Evolutionary conservation across 2,888 invertebrate genomes (phyloP), one percentile per base, ranked within the genome.

Genomic region (Ornithoptera priamus): DNA sequence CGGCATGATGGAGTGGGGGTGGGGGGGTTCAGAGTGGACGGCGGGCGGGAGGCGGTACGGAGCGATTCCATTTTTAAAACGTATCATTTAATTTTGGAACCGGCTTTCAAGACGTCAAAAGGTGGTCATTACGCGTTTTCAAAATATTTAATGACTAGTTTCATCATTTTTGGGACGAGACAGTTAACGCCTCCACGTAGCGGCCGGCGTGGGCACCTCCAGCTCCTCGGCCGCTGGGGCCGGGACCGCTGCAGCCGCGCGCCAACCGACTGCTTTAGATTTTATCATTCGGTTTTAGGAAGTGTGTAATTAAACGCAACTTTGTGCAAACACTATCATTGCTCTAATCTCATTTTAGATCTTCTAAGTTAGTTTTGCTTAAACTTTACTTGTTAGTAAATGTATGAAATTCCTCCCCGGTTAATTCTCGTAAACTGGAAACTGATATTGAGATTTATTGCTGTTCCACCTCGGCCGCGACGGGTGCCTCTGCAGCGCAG

Each of bases 61-160:
- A 89, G 88, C 90, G 90, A 92, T 92, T 92, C 90, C 92, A 92
- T 91, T 92, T 92, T 92, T 90, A 88, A 92, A 92, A 92, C 90
- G 90, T 92, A 92, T 92, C 89, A 92, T 92, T 92, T 92, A 91
- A 92, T 90, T 91, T 92, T 86, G 88, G 86, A 92, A 91, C 92
- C 89, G 89, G 92, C 92, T 90, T 84, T 90, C 89, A 86, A 90
- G 88, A 89, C 90, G 92, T 91, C 92, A 91, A 88, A 90, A 91
- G 92, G 91, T 89, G 90, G 90, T 92, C 86, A 92, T 92, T 92
- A 92, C 88, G 87, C 84, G 86, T 91, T 90, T 90, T 89, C 88
- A 75, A 76, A 77, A 77, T 77, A 77, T 77, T 74, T 77, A 78
- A 79, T 78, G 76, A 73, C 74, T 74, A 77, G 75, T 73, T 75